Evolutionary conservation across 2,113 vertebrate genomes (phyloP).

Genomic region (Menidia beryllina): DNA sequence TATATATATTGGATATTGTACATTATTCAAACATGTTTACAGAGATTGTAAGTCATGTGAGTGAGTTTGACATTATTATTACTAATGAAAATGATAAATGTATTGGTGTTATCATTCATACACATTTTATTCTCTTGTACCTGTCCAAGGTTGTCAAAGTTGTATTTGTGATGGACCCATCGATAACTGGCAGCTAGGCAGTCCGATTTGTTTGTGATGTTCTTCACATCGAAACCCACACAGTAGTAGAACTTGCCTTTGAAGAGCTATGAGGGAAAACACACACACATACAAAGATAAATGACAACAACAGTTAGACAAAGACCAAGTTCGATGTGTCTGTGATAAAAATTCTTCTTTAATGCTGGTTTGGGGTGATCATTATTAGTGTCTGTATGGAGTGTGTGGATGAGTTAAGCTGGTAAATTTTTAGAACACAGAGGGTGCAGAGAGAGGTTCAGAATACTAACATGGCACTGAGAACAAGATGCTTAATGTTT

Average conservation of each 20-base stretch:
- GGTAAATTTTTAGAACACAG: slow-evolving; percentile 28
- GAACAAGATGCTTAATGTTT: not conserved
- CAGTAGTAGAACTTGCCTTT: slow-evolving; percentile 99
- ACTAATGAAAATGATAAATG: too few species aligned
- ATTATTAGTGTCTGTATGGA: slow-evolving; percentile 49
- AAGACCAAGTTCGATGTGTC: slow-evolving; percentile 23
- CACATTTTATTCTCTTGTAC: slow-evolving; percentile 63
- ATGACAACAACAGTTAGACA: slow-evolving; percentile 21
- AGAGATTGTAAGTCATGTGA: too few species aligned
- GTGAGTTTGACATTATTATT: too few species aligned
- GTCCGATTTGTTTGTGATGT: slow-evolving; percentile 96
- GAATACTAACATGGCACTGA: not conserved
- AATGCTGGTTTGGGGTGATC: slow-evolving; percentile 40
- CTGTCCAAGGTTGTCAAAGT: slow-evolving; percentile 98
- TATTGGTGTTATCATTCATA: too few species aligned
- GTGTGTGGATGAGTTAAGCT: not conserved
- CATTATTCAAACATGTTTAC: too few species aligned
- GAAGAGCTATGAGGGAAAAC: slow-evolving; percentile 86
- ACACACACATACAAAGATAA: slow-evolving; percentile 12
- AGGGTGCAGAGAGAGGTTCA: not conserved
- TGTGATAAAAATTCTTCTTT: slow-evolving; percentile 10
- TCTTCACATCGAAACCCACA: slow-evolving; percentile 91
- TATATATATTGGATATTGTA: too few species aligned
- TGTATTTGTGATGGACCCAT: slow-evolving; percentile 98
- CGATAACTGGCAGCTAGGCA: slow-evolving; percentile 91